A percentile compares a stretch with the other conserved stretches of the same genome.
Evolutionary conservation across 2,797 vertebrate species (phyloP).

Genomic region (Pachyuromys duprasi): DNA sequence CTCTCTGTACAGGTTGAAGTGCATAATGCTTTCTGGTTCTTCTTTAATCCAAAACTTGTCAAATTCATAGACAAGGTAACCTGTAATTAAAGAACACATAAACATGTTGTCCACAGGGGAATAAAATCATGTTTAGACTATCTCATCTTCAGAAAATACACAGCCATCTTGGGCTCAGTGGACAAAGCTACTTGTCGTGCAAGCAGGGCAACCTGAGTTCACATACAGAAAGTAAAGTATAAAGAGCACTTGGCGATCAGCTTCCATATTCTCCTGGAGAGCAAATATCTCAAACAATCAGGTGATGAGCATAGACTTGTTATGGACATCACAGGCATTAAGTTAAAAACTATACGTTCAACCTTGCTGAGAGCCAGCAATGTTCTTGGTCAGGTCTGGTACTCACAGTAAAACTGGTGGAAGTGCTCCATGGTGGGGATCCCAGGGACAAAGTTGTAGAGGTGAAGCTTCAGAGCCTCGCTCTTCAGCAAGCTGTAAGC

Average conservation of each 20-base stretch:
- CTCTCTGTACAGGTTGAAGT: slow-evolving; percentile 98
- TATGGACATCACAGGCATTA: not conserved
- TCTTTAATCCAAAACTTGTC: slow-evolving; percentile 98
- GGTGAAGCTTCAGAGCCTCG: slow-evolving; percentile 93
- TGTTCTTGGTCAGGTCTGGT: not conserved
- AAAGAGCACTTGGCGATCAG: not conserved
- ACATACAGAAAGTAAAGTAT: not conserved
- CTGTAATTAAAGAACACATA: slow-evolving; percentile 85
- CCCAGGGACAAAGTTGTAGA: slow-evolving; percentile 94
- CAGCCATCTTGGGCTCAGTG: not conserved
- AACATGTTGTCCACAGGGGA: not conserved
- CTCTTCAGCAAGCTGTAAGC: slow-evolving; percentile 96
- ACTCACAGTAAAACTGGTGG: slow-evolving; percentile 98
- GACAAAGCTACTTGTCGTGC: too few species aligned
- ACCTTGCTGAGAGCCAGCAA: not conserved
- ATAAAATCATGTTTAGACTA: slow-evolving; percentile 29
- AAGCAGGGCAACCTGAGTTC: not conserved
- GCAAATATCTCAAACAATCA: slow-evolving; percentile 31
- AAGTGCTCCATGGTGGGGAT: slow-evolving; percentile 93
- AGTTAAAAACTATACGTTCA: not conserved
- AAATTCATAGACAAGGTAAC: slow-evolving; percentile 97
- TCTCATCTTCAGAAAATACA: slow-evolving; percentile 40
- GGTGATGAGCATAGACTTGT: not conserved
- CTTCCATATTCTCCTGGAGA: slow-evolving; percentile 2
- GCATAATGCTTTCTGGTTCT: slow-evolving; percentile 98